Evolutionary conservation across 2,888 invertebrate species (phyloP), one percentile per base, ranked within the genome.

Genomic region (Mellilla xanthometata): DNA sequence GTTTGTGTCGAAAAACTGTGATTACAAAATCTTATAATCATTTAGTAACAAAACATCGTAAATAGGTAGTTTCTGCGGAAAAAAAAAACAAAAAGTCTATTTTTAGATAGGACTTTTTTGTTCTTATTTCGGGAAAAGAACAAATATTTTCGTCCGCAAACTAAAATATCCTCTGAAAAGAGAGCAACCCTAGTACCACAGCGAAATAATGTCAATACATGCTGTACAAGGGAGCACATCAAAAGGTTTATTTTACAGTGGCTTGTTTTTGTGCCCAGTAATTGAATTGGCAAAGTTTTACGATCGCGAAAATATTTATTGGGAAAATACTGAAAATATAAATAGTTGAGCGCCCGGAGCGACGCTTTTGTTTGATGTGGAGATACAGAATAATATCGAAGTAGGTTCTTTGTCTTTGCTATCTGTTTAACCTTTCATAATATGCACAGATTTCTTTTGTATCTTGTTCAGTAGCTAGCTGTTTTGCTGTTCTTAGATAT

Each of bases 211-310:
- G 71, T 76, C 77, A 75, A 73, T 76, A 73, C 62, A 61, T 63
- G 68, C 74, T 67, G 70, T 64, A 58, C 61, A 47, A 51, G 49
- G 53, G 57, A 63, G 61, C 59, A 72, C 68, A 73, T 72, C 72
- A 74, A 73, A 76, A 76, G 70, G 72, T 74, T 75, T 74, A 74
- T 73, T 80, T 79, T 72, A 74, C 78, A 70, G 71, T 70, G 67
- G 69, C 64, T 65, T 73, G 69, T 71, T 72, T 72, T 79, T 75
- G 68, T 68, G 57, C 58, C 58, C 50, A 53, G 67, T 80, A 80
- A 81, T 81, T 84, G 77, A 77, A 80, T 77, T 76, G 72, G 70
- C 61, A 67, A 76, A 75, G 72, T 81, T 48, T 76, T 76, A 72
- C 68, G 68, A 71, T 67, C 62, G 56, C 63, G 65, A 72, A 72